Evolutionary conservation across 2,797 vertebrate genomes (phyloP).

Genomic region (Trematomus bernacchii): DNA sequence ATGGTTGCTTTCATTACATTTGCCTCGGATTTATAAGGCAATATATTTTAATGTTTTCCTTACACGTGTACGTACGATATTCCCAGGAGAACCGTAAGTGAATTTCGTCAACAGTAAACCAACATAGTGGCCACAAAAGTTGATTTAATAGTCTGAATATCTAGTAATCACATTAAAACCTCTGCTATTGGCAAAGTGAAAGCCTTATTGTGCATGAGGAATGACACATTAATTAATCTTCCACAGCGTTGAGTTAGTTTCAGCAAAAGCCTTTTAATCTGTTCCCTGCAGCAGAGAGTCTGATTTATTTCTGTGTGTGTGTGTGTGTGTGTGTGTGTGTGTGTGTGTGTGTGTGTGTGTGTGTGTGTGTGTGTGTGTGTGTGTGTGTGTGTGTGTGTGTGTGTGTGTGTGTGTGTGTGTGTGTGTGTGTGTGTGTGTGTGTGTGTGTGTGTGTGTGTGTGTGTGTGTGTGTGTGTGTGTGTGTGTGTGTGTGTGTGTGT

Average conservation of each 20-base stretch:
- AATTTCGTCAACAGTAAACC: not conserved
- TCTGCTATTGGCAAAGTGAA: not conserved
- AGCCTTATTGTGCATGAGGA: not conserved
- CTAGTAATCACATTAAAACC: no score
- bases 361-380: conserved; percentile 24
- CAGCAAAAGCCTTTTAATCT: not conserved
- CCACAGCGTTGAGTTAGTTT: not conserved
- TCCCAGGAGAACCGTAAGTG: no score
- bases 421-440: conserved; percentile 20
- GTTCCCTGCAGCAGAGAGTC: conserved; percentile 2
- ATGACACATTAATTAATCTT: not conserved
- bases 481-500: conserved; percentile 27
- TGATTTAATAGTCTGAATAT: not conserved
- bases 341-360: conserved; percentile 26
- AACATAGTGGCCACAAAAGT: not conserved
- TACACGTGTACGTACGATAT: no score
- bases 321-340: conserved; percentile 21
- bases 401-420: conserved; percentile 27
- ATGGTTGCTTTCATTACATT: no score
- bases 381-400: conserved; percentile 19
- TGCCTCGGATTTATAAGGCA: no score
- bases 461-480: conserved; percentile 23
- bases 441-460: conserved; percentile 27
- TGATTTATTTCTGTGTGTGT: not conserved
- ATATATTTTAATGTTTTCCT: no score